Evolutionary conservation across 2,888 invertebrate species (phyloP).

Genomic region (Drosophila anomalipes): DNA sequence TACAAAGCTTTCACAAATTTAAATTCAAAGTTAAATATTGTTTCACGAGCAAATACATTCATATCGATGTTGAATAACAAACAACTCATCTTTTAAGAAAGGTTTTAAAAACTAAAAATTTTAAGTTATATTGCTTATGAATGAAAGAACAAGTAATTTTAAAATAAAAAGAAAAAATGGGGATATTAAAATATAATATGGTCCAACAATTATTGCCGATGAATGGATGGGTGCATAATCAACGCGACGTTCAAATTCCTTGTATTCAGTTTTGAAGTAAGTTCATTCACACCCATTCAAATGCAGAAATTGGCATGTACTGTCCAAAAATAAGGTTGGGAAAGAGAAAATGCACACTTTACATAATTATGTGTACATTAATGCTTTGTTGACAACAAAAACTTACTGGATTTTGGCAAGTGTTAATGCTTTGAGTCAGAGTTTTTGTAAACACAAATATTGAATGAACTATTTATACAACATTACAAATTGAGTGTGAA

Average conservation of each 20-base stretch:
- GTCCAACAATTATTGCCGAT: background rate
- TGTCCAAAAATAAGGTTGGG: background rate
- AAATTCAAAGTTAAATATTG: no score
- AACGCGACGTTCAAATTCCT: background rate
- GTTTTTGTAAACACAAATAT: background rate
- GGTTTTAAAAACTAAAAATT: background rate
- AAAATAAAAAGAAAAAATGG: background rate
- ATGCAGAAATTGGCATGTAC: background rate
- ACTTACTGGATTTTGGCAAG: background rate
- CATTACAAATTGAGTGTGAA: background rate
- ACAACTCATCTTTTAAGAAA: background rate
- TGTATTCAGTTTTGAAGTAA: background rate
- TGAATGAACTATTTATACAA: background rate
- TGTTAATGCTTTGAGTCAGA: background rate
- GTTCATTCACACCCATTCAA: background rate
- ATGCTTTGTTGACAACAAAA: background rate
- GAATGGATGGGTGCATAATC: background rate
- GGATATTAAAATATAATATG: background rate
- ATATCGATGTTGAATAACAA: background rate
- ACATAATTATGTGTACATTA: background rate
- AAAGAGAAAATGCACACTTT: background rate
- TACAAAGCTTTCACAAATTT: background rate
- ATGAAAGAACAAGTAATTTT: background rate
- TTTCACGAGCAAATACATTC: no score
- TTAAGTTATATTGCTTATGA: background rate